These are phyloP conservation scores for Pogonognathellus flavescens DNA, from an alignment of 1,140 invertebrate genomes.

Conservation along the genomic window DNA sequence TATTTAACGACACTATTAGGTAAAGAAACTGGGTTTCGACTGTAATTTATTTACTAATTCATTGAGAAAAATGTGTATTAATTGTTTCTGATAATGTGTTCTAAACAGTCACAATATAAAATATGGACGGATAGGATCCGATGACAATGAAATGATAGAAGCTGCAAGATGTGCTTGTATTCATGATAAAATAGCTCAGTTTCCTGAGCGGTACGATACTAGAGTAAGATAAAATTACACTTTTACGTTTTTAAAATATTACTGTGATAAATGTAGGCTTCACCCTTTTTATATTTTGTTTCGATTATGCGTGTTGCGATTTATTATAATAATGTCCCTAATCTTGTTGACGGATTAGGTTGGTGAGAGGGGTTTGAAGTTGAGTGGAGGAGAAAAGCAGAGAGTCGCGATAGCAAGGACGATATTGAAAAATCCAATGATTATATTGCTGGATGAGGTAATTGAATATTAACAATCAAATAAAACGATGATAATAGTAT, in stretches of 20 bases:
- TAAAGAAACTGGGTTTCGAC: conserved; percentile 68
- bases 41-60: conserved; percentile 33
- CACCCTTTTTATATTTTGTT: neutral
- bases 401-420: conserved; percentile 93
- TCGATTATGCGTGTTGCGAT: neutral
- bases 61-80: neutral
- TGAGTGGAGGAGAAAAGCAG: conserved; percentile 75
- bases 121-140: conserved; percentile 86
- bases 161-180: conserved; percentile 94
- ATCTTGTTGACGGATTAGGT: conserved; percentile 48
- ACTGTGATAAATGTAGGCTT: neutral
- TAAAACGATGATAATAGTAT: no score
- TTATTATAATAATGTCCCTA: neutral
- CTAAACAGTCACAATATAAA: conserved; percentile 88
- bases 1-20: conserved; percentile 95
- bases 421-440: conserved; percentile 86
- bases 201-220: conserved; percentile 90
- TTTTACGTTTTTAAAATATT: neutral
- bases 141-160: conserved; percentile 85
- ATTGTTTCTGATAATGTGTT: neutral
- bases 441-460: conserved; percentile 87
- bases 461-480: no score
- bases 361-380: conserved; percentile 65
- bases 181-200: conserved; percentile 89
- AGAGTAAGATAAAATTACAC: conserved; percentile 75